phyloP scores from a whole-genome alignment of 2,113 vertebrate genomes.

The Daubentonia madagascariensis region DNA sequence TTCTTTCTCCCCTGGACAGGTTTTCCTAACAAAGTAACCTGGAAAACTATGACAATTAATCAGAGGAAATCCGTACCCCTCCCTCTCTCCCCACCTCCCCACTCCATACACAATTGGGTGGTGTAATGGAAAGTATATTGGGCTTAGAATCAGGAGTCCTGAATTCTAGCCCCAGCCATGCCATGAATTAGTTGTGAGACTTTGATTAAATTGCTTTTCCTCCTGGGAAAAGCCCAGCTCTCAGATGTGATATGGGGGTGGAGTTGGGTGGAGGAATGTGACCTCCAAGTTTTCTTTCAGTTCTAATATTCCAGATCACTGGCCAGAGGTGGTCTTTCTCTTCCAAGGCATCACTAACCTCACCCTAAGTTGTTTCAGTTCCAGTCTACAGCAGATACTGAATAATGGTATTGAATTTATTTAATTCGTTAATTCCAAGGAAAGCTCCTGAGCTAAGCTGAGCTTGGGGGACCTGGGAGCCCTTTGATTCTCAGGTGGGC shows the following conservation, averaged over 20 bases:
- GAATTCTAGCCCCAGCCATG: constrained; percentile 46
- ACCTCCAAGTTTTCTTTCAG: constrained; percentile 12
- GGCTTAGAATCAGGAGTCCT: constrained; percentile 36
- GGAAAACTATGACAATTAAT: constrained; percentile 71
- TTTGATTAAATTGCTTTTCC: constrained; percentile 62
- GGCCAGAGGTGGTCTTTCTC: not conserved
- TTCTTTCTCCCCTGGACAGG: constrained; percentile 55
- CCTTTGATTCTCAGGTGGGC: constrained; percentile 23
- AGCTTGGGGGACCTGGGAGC: not conserved
- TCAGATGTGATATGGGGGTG: constrained; percentile 8
- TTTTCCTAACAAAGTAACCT: constrained; percentile 75
- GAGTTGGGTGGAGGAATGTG: not conserved
- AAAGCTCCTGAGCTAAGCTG: not conserved
- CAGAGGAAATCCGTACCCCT: constrained; percentile 73
- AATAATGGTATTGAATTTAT: not conserved
- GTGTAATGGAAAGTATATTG: constrained; percentile 76
- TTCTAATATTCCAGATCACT: not conserved
- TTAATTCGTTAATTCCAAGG: not conserved
- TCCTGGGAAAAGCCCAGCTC: constrained; percentile 19
- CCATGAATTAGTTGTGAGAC: constrained; percentile 32
- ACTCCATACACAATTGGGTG: constrained; percentile 74
- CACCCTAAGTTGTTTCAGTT: not conserved
- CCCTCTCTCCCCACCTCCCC: constrained; percentile 40
- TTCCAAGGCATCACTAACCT: not conserved
- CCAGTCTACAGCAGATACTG: not conserved